These are phyloP conservation scores for Cherax destructor DNA, from an alignment of 1,140 invertebrate genomes.

Conservation along the genomic window DNA sequence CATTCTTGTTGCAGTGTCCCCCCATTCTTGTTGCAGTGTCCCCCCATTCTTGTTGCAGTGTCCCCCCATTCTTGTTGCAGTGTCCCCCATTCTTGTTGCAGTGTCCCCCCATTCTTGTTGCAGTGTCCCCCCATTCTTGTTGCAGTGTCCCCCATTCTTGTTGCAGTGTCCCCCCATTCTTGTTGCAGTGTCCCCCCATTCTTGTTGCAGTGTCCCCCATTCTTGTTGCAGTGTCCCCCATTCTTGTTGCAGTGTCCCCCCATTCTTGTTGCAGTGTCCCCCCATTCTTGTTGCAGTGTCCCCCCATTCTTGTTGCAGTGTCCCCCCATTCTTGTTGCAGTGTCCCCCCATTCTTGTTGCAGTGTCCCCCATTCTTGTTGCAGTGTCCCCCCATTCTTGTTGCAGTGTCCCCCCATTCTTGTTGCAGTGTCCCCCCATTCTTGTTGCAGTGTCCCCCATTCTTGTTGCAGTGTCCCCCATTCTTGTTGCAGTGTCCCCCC, in stretches of 20 bases:
- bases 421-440: neutral
- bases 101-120: neutral
- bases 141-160: neutral
- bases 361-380: neutral
- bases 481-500: too few species aligned
- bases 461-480: too few species aligned
- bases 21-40: neutral
- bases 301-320: neutral
- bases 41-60: neutral
- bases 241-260: neutral
- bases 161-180: neutral
- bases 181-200: neutral
- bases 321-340: neutral
- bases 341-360: neutral
- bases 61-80: neutral
- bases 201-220: neutral
- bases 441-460: neutral
- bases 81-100: neutral
- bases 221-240: neutral
- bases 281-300: neutral
- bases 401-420: neutral
- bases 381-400: neutral
- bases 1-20: neutral
- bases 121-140: neutral
- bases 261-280: neutral